Evolutionary conservation across 1,140 invertebrate species (phyloP).

Genomic region (Pogonognathellus flavescens): DNA sequence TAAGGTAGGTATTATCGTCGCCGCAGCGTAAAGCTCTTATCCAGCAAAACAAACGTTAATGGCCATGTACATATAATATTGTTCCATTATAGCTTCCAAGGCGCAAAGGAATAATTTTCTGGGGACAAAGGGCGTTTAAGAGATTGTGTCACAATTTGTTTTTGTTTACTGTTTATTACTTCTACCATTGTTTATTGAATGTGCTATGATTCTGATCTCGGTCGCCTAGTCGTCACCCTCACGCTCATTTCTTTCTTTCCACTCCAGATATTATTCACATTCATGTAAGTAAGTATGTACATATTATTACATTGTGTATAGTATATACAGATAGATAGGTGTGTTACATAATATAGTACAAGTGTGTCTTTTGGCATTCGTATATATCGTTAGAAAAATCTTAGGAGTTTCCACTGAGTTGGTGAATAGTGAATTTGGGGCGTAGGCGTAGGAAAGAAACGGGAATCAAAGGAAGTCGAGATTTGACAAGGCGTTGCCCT

Average conservation of each 20-base stretch:
- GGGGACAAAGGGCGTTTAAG: slow-evolving; percentile 8
- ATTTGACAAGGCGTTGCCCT: slow-evolving; percentile 27
- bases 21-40: no score
- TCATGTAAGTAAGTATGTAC: background rate
- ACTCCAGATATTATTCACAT: background rate
- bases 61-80: no score
- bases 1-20: no score
- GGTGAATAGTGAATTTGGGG: slow-evolving; percentile 15
- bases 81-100: no score
- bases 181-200: background rate
- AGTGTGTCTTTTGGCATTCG: background rate
- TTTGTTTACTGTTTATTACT: background rate
- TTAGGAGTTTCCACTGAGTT: slow-evolving; percentile 20
- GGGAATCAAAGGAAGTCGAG: slow-evolving; percentile 5
- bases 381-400: slow-evolving; percentile 17
- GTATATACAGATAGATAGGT: background rate
- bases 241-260: background rate
- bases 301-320: background rate
- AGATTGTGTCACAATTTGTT: slow-evolving; percentile 13
- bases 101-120: no score
- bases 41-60: no score
- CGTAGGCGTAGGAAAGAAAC: background rate
- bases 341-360: background rate
- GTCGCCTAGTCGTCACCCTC: slow-evolving; percentile 10
- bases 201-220: slow-evolving; percentile 7